These are phyloP conservation scores for Sceloporus tristichus DNA, from an alignment of 2,113 vertebrate genomes.

Conservation along the genomic window DNA sequence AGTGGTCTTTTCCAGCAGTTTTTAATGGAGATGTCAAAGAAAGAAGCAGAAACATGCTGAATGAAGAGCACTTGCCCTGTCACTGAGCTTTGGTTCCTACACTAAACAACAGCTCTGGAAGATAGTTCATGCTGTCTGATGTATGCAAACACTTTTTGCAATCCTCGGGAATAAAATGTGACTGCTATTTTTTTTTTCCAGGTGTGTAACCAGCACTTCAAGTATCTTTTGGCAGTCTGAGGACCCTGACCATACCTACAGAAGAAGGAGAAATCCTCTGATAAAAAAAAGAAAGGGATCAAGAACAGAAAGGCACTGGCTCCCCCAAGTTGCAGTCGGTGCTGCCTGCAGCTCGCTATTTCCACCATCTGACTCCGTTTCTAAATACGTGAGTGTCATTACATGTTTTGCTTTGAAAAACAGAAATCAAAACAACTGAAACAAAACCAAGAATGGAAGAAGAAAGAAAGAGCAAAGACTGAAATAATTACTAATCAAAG, in stretches of 20 bases:
- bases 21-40: background rate
- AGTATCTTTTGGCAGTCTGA: background rate
- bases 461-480: slow-evolving; percentile 56
- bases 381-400: slow-evolving; percentile 68
- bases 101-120: background rate
- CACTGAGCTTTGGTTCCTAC: background rate
- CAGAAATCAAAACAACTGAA: slow-evolving; percentile 68
- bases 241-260: too few relatives aligned
- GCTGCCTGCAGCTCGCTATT: slow-evolving; percentile 53
- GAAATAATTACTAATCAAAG: slow-evolving; percentile 76
- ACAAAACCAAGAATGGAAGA: slow-evolving; percentile 69
- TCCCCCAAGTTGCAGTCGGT: slow-evolving; percentile 24
- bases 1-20: background rate
- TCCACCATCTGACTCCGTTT: slow-evolving; percentile 65
- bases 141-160: background rate
- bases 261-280: background rate
- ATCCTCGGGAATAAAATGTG: background rate
- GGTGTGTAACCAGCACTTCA: background rate
- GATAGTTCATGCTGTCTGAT: background rate
- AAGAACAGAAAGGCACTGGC: slow-evolving; percentile 11
- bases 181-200: background rate
- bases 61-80: background rate
- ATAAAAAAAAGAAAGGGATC: slow-evolving; percentile 7
- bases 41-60: background rate
- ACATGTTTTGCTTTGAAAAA: slow-evolving; percentile 65